Percentiles rank a stretch among this genome's conserved stretches.
These are phyloP conservation scores for Liodrosophila aerea DNA, from an alignment of 2,888 invertebrate genomes.

Conservation along the genomic window DNA sequence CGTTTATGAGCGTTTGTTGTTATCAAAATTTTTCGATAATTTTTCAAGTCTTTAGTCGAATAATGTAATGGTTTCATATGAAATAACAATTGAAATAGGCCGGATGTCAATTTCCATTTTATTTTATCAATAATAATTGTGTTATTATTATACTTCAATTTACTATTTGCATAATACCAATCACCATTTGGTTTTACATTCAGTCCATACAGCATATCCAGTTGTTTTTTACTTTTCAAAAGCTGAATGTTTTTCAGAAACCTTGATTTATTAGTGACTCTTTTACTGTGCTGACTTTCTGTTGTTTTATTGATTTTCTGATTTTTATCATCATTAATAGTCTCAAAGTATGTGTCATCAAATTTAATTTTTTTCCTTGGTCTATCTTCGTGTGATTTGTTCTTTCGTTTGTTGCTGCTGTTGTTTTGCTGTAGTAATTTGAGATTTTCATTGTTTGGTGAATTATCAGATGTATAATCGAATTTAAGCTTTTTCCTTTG, in stretches of 20 bases:
- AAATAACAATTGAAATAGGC: constrained; percentile 4
- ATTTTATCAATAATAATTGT: not conserved
- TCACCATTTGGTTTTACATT: constrained; percentile 9
- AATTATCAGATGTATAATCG: too few relatives aligned
- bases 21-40: constrained; percentile 9
- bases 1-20: constrained; percentile 10
- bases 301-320: not conserved
- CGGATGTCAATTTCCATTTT: not conserved
- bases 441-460: too few relatives aligned
- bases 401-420: too few relatives aligned
- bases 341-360: too few relatives aligned
- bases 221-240: constrained; percentile 9
- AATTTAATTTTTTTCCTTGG: too few relatives aligned
- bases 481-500: too few relatives aligned
- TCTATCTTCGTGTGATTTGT: too few relatives aligned
- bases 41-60: constrained; percentile 5
- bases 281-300: too few relatives aligned
- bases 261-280: constrained; percentile 1
- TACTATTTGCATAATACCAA: constrained; percentile 6
- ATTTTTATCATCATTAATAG: not conserved
- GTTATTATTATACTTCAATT: not conserved
- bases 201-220: constrained; percentile 18
- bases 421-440: too few relatives aligned
- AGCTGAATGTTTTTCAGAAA: constrained; percentile 5
- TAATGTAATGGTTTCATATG: constrained; percentile 1